Conservation (phyloP, 2,113 vertebrate genomes). For the Blennius ocellaris region DNA sequence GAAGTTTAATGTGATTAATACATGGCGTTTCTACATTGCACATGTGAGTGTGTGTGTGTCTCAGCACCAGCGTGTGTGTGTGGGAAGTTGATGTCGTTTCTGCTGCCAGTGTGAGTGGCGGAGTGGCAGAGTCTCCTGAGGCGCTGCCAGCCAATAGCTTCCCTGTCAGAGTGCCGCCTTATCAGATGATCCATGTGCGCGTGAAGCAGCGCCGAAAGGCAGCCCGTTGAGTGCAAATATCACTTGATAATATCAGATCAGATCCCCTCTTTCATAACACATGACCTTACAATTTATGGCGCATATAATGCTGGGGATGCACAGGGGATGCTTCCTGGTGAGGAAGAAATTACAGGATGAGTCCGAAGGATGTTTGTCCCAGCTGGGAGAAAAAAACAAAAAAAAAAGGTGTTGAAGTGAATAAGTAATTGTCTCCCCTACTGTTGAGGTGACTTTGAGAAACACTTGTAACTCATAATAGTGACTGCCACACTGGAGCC, state of each 20-base stretch:
- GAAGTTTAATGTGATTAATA: neutral
- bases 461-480: constrained; percentile 19
- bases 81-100: constrained; percentile 8
- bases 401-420: constrained; percentile 20
- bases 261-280: constrained; percentile 51
- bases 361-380: constrained; percentile 25
- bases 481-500: constrained; percentile 12
- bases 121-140: constrained; percentile 39
- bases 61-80: neutral
- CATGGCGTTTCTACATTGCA: neutral
- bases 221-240: constrained; percentile 55
- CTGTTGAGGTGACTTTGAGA: constrained; percentile 44
- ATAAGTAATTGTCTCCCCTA: constrained; percentile 27
- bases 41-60: neutral
- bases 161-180: constrained; percentile 58
- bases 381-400: constrained; percentile 14
- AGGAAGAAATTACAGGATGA: constrained; percentile 44
- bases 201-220: constrained; percentile 48
- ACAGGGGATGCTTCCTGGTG: constrained; percentile 22
- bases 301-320: constrained; percentile 36
- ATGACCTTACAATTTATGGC: constrained; percentile 64
- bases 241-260: constrained; percentile 56
- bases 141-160: constrained; percentile 47
- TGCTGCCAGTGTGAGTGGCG: constrained; percentile 18
- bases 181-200: constrained; percentile 66